Evolutionary conservation across 2,797 vertebrate genomes (phyloP), one percentile per base, ranked within the genome.

Genomic region (Sparidentex hasta): DNA sequence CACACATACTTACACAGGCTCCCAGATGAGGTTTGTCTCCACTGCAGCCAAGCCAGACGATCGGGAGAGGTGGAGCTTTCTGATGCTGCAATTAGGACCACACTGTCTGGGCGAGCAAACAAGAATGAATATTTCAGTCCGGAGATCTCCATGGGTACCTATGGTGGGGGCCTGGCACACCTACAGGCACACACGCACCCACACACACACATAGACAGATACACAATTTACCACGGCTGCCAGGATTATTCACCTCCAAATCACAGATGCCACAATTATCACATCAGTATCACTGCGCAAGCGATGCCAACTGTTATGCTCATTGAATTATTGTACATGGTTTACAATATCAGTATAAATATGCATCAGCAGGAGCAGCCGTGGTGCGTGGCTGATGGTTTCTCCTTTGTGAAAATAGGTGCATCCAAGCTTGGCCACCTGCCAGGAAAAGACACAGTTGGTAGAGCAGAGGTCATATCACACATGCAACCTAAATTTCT

Each of bases 211-310:
- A 27, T 8, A 65, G 20, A 74, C 46, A 54, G 67, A 84, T 38
- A 87, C 81, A 87, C 81, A 76, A 76, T 92, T 94, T 95, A 96
- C 94, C 93, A 93, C 89, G 92, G 95, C 96, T 97, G 96, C 90
- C 90, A 92, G 80, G 83, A 85, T 87, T 68, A 80, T 90, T 96
- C 96, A 95, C 96, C 96, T 92, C 88, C 85, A 80, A 86, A 87
- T 86, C 82, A 86, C 87, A 91, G 87, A 92, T 88, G 82, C 88
- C 88, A 88, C 91, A 90, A 91, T 93, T 84, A 93, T 87, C 87
- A 90, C 90, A 90, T 91, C 91, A 85, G 90, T 72, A 86, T 90
- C 81, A 23, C 80, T 75, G 88, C n/a, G 69, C 79, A 86, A 91
- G 87, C 38, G 72, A 47, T 85, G 89, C 92, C 88, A 92, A 89